These are phyloP conservation scores for Anoplolepis gracilipes DNA, from an alignment of 1,140 invertebrate genomes.

Conservation along the genomic window DNA sequence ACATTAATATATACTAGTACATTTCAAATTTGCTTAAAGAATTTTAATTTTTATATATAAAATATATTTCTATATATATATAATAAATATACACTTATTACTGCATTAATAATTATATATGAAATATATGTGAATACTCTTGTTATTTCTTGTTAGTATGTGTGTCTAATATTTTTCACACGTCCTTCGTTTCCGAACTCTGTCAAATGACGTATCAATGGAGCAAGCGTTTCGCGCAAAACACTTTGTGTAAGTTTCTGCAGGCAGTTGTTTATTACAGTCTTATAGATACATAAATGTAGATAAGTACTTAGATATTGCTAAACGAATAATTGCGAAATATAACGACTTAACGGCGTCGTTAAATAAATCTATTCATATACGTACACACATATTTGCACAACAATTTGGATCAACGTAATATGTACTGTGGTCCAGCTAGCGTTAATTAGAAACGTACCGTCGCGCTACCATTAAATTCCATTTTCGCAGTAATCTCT, in stretches of 20 bases:
- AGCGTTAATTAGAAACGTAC: conserved; percentile 63
- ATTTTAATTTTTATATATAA: no score
- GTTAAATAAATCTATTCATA: conserved; percentile 34
- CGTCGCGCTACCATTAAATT: conserved; percentile 64
- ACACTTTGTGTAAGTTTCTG: conserved; percentile 32
- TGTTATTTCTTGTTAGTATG: not conserved
- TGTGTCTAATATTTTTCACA: not conserved
- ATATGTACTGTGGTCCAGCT: not conserved
- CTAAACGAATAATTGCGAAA: conserved; percentile 42
- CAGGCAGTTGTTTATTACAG: conserved; percentile 18
- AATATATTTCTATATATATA: not conserved
- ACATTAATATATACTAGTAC: no score
- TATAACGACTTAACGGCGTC: conserved; percentile 17
- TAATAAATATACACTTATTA: not conserved
- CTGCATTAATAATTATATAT: not conserved
- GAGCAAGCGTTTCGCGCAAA: not conserved
- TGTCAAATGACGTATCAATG: not conserved
- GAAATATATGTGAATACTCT: not conserved
- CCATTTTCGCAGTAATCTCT: conserved; percentile 66
- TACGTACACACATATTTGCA: not conserved
- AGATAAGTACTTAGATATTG: conserved; percentile 29
- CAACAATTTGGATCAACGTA: conserved; percentile 51
- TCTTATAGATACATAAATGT: no score
- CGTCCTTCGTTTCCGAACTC: not conserved
- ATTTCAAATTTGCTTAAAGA: no score